Percentiles rank a stretch among this genome's conserved stretches.
phyloP scores from a whole-genome alignment of 2,888 invertebrate species.

The Mesoligia furuncula region DNA sequence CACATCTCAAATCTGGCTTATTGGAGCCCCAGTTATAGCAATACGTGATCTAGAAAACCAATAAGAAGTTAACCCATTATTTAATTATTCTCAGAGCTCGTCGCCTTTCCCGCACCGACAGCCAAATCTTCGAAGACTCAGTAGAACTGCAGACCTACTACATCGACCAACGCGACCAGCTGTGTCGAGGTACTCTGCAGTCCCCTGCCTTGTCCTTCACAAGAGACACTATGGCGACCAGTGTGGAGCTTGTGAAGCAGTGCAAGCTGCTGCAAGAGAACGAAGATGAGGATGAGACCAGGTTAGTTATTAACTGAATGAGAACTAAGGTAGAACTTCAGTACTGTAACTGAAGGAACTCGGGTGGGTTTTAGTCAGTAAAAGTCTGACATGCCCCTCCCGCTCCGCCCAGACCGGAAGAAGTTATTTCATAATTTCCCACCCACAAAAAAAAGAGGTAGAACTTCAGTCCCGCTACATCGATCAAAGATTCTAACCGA shows the following conservation, averaged over 20 bases:
- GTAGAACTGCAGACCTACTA: conserved; percentile 98
- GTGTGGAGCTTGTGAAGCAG: conserved; percentile 94
- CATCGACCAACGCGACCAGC: conserved; percentile 93
- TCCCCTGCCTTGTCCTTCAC: conserved; percentile 97
- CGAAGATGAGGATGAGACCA: conserved; percentile 93
- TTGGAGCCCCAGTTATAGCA: too few species aligned
- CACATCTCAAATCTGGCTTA: too few species aligned
- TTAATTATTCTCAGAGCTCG: conserved; percentile 91
- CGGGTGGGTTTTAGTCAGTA: too few species aligned
- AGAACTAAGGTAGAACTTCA: neutral
- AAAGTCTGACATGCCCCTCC: too few species aligned
- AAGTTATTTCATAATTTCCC: too few species aligned
- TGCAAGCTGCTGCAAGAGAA: conserved; percentile 94
- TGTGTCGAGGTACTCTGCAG: conserved; percentile 95
- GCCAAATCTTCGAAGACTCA: conserved; percentile 98
- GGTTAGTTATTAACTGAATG: conserved; percentile 62
- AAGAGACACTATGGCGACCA: conserved; percentile 93
- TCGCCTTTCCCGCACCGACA: conserved; percentile 96
- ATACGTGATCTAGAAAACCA: neutral
- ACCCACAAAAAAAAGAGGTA: neutral
- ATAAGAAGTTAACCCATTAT: neutral
- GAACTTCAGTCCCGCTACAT: neutral
- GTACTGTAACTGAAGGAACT: too few species aligned
- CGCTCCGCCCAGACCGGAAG: too few species aligned
- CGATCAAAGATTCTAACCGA: neutral